Base-by-base conservation (phyloP, 2,888 invertebrate genomes). In the Acanthopleura granulata region DNA sequence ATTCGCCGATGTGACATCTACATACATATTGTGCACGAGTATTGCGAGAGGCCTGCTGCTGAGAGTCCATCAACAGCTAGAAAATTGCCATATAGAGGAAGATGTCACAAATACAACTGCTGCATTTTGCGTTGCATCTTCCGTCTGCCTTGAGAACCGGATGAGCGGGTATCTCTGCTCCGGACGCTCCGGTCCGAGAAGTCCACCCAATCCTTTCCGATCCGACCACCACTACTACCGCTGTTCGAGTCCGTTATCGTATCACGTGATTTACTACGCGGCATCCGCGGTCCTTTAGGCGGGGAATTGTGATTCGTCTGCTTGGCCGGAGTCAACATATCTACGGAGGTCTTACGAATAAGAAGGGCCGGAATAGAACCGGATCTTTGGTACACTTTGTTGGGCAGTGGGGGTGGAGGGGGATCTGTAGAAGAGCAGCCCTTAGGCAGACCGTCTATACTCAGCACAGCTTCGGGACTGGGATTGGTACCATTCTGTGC, bases 171-270 rank as follows among this genome's bases (percentile, higher is more conserved):
- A 14, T 40, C 40, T 49, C 49, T 40, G n/a, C 49, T 71, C 16
- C 50, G 18, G 16, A 49, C 50, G n/a, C 71, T 71, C 27, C 49
- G 16, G 50, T 71, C 71, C 1, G 71, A 49, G 1, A 71, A 30
- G 49, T 71, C 71, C 49, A 18, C 40, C 71, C 71, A 71, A 18
- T 71, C 71, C 49, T n/a, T 40, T 18, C 40, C 71, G 16, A 71
- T 71, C 25, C 71, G 25, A 14, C 49, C 71, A 22, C 71, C 71
- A 49, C 49, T 49, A 71, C 71, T 71, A 4, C 71, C 71, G 50
- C 40, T 49, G 71, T 71, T 71, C 4, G 71, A 71, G 25, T 71
- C 71, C 15, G 49, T 22, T 14, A 71, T 49, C n/a, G 71, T 49
- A 27, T 71, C 71, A n/a, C 49, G 16, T 49, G 71, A 71, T 71